phyloP scores from a whole-genome alignment of 2,797 vertebrate genomes.

The Menidia menidia region DNA sequence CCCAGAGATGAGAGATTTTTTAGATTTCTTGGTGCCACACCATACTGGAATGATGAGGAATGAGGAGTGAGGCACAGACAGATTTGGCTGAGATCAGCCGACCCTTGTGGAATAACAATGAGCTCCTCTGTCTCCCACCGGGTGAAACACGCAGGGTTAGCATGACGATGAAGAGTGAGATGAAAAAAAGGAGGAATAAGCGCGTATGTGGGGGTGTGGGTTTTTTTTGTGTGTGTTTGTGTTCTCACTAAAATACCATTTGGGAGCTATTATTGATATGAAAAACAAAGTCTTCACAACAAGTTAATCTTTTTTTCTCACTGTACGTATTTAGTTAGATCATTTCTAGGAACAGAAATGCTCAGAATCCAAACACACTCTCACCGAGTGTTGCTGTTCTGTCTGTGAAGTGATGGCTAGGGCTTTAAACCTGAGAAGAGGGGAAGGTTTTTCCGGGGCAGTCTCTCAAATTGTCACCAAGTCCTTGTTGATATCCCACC shows the following conservation, averaged over 20 bases:
- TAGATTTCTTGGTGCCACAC: conserved; percentile 71
- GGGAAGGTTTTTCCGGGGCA: conserved; percentile 62
- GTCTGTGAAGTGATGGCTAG: conserved; percentile 51
- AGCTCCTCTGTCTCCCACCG: conserved; percentile 73
- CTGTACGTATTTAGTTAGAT: conserved; percentile 55
- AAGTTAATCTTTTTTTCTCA: conserved; percentile 38
- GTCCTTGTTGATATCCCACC: conserved; percentile 61
- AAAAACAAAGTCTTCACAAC: conserved; percentile 27
- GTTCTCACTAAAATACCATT: conserved; percentile 45
- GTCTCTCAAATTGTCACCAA: conserved; percentile 76
- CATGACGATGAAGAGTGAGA: conserved; percentile 72
- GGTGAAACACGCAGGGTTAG: conserved; percentile 68
- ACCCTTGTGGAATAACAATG: conserved; percentile 82
- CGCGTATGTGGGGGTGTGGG: conserved; percentile 21
- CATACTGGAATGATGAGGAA: conserved; percentile 75
- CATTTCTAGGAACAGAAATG: conserved; percentile 56
- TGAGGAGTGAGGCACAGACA: conserved; percentile 72
- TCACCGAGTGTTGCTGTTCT: conserved; percentile 49
- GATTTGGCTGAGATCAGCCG: conserved; percentile 79
- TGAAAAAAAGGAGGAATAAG: conserved; percentile 39
- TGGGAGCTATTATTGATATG: conserved; percentile 53
- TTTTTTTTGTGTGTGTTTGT: conserved; percentile 20
- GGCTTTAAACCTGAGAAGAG: conserved; percentile 53
- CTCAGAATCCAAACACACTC: conserved; percentile 50
- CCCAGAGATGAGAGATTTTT: conserved; percentile 68